Evolutionary conservation across 2,797 vertebrate species (phyloP).

Genomic region (Propithecus deckenii): DNA sequence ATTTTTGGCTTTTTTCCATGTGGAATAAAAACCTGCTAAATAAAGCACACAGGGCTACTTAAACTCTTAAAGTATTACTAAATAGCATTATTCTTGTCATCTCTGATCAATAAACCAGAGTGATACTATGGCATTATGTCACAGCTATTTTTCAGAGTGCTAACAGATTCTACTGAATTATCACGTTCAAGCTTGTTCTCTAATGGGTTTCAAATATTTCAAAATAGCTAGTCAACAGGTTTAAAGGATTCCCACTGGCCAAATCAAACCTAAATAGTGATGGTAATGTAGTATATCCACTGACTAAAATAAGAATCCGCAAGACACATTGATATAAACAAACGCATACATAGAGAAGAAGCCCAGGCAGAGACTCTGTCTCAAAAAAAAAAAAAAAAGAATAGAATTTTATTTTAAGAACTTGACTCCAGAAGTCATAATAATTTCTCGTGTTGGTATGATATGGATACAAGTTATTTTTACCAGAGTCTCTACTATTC

Average conservation of each 20-base stretch:
- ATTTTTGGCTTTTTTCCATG: neutral
- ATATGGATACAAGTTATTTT: slow-evolving; percentile 39
- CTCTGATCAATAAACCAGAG: neutral
- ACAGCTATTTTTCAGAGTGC: neutral
- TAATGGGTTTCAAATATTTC: slow-evolving; percentile 7
- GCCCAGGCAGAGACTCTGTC: too few species aligned
- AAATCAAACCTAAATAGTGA: neutral
- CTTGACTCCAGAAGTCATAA: neutral
- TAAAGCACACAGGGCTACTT: neutral
- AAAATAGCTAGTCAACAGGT: neutral
- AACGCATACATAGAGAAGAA: neutral
- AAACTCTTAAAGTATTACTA: neutral
- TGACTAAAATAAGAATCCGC: neutral
- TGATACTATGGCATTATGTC: neutral
- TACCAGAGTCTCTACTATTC: slow-evolving; percentile 87
- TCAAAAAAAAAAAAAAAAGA: neutral
- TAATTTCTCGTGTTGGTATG: neutral
- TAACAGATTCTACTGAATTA: slow-evolving; percentile 22
- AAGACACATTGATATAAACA: neutral
- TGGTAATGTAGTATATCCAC: neutral
- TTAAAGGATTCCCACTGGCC: neutral
- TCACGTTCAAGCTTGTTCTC: neutral
- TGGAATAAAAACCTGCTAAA: slow-evolving; percentile 23
- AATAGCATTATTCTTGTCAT: neutral
- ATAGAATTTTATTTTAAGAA: slow-evolving; percentile 22